A percentile compares a stretch with the other conserved stretches of the same genome.
These are phyloP conservation scores for Formica exsecta DNA, from an alignment of 1,140 invertebrate genomes.

Conservation along the genomic window DNA sequence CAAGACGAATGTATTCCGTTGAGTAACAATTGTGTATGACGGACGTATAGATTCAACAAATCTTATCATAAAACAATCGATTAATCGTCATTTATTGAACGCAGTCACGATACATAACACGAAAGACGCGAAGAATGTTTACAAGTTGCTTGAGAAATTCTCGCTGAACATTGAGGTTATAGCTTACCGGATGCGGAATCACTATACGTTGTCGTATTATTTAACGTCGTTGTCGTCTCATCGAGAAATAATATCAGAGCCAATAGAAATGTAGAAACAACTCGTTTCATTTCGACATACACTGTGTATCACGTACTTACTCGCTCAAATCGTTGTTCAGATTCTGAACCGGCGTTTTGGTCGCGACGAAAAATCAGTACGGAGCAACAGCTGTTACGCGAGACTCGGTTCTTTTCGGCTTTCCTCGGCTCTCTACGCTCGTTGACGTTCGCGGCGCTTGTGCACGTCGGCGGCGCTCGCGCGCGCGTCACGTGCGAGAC, in stretches of 20 bases:
- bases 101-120: not conserved
- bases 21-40: not conserved
- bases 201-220: not conserved
- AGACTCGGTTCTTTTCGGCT: constrained; percentile 30
- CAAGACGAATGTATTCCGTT: not conserved
- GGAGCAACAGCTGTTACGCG: constrained; percentile 75
- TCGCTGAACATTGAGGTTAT: constrained; percentile 72
- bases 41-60: not conserved
- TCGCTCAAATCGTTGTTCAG: constrained; percentile 20
- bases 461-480: not conserved
- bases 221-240: not conserved
- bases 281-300: constrained; percentile 35
- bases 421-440: constrained; percentile 24
- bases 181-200: constrained; percentile 48
- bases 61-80: not conserved
- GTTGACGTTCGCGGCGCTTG: constrained; percentile 30
- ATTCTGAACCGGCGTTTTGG: constrained; percentile 38
- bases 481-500: not conserved
- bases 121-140: not conserved
- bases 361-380: constrained; percentile 51
- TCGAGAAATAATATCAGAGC: constrained; percentile 21
- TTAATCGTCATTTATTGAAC: not conserved
- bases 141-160: not conserved
- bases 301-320: constrained; percentile 38
- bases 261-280: not conserved